Conservation (phyloP, 2,888 invertebrate genomes). For the Scaptodrosophila latifasciaeformis region DNA sequence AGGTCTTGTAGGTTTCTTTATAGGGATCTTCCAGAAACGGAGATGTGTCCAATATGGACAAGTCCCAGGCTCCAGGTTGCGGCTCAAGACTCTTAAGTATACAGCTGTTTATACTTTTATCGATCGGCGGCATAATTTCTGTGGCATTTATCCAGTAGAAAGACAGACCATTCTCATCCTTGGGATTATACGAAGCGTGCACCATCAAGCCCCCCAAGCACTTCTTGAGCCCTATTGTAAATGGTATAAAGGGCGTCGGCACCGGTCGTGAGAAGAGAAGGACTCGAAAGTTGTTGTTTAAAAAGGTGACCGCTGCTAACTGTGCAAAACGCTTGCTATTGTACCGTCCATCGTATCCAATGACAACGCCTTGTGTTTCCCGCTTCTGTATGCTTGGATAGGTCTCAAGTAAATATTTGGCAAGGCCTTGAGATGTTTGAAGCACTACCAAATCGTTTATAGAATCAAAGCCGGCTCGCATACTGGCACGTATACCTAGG, state of each 20-base stretch:
- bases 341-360: constrained; percentile 95
- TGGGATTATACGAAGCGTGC: constrained; percentile 96
- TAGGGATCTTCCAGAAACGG: constrained; percentile 82
- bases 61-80: constrained; percentile 86
- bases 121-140: constrained; percentile 94
- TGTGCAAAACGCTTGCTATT: constrained; percentile 89
- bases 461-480: constrained; percentile 94
- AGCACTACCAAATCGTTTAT: constrained; percentile 98
- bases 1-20: constrained; percentile 80
- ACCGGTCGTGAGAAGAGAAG: constrained; percentile 87
- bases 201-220: constrained; percentile 93
- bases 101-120: constrained; percentile 86
- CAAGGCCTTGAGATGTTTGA: constrained; percentile 94
- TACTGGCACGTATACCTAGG: constrained; percentile 91
- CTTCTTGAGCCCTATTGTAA: constrained; percentile 83
- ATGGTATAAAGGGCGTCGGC: constrained; percentile 96
- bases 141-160: constrained; percentile 96
- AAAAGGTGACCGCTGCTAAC: constrained; percentile 88
- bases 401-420: constrained; percentile 81
- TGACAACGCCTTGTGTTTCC: constrained; percentile 82
- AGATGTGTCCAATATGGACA: constrained; percentile 77
- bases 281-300: constrained; percentile 85
- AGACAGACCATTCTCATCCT: constrained; percentile 97
- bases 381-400: constrained; percentile 77
- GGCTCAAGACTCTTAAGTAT: constrained; percentile 89